Evolutionary conservation across 2,888 invertebrate genomes (phyloP), one percentile per base, ranked within the genome.

Genomic region (Sarcophaga rosellei): DNA sequence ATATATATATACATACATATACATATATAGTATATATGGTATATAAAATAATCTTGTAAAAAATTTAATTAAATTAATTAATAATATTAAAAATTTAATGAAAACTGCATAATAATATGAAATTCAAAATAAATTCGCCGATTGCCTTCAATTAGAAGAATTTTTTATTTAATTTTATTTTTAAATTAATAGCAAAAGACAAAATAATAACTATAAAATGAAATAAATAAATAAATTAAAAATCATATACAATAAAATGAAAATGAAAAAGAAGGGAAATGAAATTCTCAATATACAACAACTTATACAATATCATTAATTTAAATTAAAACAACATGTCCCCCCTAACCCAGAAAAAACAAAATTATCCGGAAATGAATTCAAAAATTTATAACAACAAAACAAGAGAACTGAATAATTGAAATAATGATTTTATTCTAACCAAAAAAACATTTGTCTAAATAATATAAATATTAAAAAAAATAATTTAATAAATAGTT

Each of bases 81-180:
- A 35, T 35, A 63, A 72, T 74, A 79, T 78, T 78, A 82, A 62
- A 57, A 86, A 72, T 80, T 79, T 76, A 87, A 84, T 75, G 79
- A 84, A 85, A 88, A 88, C 78, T 91, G 91, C 91, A 91, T 90
- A 91, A 89, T 91, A 91, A 90, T 91, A 92, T 90, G 88, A 88
- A 91, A 91, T 91, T 91, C 90, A 92, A 92, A 92, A 92, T 91
- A 92, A 92, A 92, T 92, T 92, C 92, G 92, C 92, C 92, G 92
- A 93, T 92, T 92, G 92, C 92, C 92, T 92, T 92, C 93, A 93
- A 93, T 91, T 92, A 92, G 92, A 93, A 92, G 93, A 92, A 92
- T 92, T 92, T 92, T 92, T 92, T 35, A 35, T 53, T 92, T 91
- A 91, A 92, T 91, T 92, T 91, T 90, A 70, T 70, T 84, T 75